These are phyloP conservation scores for Meles meles DNA, from an alignment of 2,113 vertebrate genomes.

Conservation along the genomic window DNA sequence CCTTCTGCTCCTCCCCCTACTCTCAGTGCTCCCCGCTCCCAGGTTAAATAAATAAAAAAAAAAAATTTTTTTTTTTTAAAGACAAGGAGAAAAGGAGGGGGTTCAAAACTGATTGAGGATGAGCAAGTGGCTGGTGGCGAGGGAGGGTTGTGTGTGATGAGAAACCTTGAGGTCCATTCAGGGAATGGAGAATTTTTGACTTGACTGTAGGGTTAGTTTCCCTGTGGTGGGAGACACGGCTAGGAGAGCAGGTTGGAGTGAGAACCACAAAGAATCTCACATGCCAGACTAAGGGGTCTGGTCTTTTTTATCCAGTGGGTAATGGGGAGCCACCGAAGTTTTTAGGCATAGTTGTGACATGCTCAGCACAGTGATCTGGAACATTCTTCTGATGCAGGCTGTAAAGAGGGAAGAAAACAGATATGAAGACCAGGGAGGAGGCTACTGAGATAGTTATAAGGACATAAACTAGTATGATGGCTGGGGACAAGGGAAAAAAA, in stretches of 20 bases:
- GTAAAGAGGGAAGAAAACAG: neutral
- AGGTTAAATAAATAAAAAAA: neutral
- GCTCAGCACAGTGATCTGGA: neutral
- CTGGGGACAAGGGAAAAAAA: neutral
- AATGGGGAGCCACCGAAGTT: neutral
- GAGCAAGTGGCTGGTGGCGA: neutral
- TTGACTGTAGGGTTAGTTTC: neutral
- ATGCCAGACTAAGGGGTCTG: neutral
- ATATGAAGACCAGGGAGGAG: neutral
- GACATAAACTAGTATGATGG: neutral
- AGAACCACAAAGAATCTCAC: neutral
- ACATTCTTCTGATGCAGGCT: neutral
- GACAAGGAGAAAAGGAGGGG: neutral
- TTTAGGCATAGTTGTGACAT: neutral
- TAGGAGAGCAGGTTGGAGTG: neutral
- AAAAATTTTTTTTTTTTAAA: no score
- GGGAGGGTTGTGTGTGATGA: neutral
- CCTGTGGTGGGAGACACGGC: neutral
- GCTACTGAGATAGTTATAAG: neutral
- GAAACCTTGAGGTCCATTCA: neutral
- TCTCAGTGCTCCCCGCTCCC: no score
- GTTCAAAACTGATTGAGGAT: neutral
- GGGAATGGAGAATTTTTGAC: neutral
- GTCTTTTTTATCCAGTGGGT: neutral
- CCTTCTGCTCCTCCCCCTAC: no score